A percentile compares a stretch with the other conserved stretches of the same genome.
Evolutionary conservation across 2,113 vertebrate genomes (phyloP).

Genomic region (Nothoprocta pentlandii): DNA sequence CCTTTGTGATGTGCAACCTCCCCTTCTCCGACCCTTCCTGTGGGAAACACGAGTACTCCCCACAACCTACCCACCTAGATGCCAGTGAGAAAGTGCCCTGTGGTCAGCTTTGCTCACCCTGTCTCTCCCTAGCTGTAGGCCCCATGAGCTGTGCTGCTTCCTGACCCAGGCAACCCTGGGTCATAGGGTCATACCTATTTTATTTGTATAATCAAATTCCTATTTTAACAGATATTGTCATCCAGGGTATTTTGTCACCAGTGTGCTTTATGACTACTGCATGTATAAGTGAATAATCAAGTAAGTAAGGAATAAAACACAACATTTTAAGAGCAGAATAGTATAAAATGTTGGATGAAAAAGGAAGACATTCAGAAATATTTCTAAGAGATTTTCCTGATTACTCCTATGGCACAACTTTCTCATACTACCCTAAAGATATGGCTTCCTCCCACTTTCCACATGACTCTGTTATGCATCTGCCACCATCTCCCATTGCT

Average conservation of each 20-base stretch:
- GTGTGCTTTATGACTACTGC: neutral
- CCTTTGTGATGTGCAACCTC: neutral
- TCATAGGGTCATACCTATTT: too few species aligned
- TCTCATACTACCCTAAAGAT: neutral
- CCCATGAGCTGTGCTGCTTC: neutral
- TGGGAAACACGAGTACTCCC: neutral
- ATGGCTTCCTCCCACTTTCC: neutral
- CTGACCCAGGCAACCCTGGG: neutral
- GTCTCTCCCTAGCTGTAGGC: fast-evolving
- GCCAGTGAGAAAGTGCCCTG: fast-evolving
- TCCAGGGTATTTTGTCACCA: neutral
- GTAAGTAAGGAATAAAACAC: neutral
- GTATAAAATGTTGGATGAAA: neutral
- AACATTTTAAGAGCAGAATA: constrained; percentile 38
- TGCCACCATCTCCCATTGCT: neutral
- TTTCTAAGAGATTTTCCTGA: neutral
- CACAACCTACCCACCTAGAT: fast-evolving
- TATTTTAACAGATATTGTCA: constrained; percentile 18
- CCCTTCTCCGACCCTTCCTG: neutral
- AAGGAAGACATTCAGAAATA: neutral
- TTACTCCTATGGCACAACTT: neutral
- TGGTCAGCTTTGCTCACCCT: fast-evolving
- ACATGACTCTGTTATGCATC: neutral
- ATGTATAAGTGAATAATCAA: constrained; percentile 6
- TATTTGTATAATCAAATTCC: neutral